Evolutionary conservation across 2,797 vertebrate species (phyloP).

Genomic region (Tamandua tetradactyla): DNA sequence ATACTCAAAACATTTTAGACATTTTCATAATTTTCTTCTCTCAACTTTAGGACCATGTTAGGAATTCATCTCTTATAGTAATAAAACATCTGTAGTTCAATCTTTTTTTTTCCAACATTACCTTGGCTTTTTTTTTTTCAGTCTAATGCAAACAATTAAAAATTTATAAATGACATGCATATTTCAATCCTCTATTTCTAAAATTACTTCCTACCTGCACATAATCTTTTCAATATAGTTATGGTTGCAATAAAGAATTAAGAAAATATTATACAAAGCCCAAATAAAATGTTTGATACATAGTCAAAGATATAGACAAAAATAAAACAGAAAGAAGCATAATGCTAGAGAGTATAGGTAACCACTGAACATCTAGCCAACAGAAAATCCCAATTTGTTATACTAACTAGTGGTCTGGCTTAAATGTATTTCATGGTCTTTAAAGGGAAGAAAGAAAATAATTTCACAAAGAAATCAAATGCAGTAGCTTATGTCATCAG

Average conservation of each 20-base stretch:
- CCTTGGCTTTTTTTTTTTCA: neutral
- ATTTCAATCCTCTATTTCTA: neutral
- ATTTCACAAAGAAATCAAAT: neutral
- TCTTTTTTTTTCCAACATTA: neutral
- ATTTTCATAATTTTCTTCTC: neutral
- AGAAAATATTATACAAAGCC: neutral
- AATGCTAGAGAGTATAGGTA: neutral
- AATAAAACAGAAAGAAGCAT: neutral
- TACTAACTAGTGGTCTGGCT: neutral
- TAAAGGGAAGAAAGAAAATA: neutral
- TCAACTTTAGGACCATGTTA: neutral
- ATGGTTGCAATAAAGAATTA: neutral
- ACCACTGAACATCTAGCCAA: neutral
- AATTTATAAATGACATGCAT: neutral
- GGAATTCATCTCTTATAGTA: neutral
- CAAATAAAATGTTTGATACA: neutral
- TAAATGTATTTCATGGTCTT: neutral
- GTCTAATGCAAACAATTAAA: neutral
- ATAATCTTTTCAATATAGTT: neutral
- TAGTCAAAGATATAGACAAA: neutral
- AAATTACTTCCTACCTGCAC: neutral
- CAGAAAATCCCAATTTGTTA: neutral
- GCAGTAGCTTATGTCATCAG: neutral
- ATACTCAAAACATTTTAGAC: neutral
- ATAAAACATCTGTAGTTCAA: neutral